Conservation (phyloP, 2,888 invertebrate genomes). For the Dynastes hyllus region DNA sequence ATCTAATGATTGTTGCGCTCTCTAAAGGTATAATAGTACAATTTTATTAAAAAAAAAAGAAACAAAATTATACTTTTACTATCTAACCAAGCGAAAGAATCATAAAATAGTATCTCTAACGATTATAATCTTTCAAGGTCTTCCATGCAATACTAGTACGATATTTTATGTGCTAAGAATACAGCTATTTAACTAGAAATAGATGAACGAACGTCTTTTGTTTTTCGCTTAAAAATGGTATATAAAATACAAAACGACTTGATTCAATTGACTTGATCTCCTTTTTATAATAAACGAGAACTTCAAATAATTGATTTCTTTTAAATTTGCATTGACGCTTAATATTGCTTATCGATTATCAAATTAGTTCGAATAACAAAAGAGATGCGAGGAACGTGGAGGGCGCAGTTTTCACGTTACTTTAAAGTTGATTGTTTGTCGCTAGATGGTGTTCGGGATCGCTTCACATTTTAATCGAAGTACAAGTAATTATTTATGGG, state of each 20-base stretch:
- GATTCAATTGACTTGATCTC: neutral
- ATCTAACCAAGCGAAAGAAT: too few species aligned
- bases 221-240: neutral
- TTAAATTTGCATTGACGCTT: neutral
- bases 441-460: neutral
- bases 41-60: too few species aligned
- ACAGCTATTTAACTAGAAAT: neutral
- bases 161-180: neutral
- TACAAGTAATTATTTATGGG: too few species aligned
- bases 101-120: neutral
- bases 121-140: neutral
- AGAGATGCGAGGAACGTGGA: neutral
- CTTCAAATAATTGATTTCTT: neutral
- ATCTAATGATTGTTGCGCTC: too few species aligned
- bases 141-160: neutral
- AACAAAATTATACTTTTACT: too few species aligned
- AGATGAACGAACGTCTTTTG: neutral
- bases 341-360: constrained; percentile 6
- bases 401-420: neutral
- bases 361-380: neutral
- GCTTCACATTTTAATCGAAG: neutral
- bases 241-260: constrained; percentile 6
- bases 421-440: neutral
- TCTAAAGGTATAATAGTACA: too few species aligned
- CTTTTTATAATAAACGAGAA: neutral